These are phyloP conservation scores for Calonectris borealis DNA, from an alignment of 2,113 vertebrate species.

Conservation along the genomic window DNA sequence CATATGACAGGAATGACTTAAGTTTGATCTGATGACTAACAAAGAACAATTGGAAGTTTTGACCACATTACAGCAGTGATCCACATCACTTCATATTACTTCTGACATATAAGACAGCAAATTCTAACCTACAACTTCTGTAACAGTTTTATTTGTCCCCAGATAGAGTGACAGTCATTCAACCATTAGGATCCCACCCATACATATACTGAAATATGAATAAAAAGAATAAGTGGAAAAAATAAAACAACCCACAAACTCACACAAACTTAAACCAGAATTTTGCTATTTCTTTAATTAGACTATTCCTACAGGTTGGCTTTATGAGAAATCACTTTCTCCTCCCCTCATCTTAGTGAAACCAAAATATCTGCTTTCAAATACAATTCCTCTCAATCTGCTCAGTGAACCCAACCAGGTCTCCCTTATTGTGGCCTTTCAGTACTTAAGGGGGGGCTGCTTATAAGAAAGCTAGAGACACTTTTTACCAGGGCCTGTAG, in stretches of 20 bases:
- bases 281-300: background rate
- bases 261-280: background rate
- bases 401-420: background rate
- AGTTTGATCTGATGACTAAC: background rate
- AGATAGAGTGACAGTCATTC: background rate
- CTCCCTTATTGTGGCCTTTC: background rate
- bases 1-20: background rate
- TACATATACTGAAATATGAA: background rate
- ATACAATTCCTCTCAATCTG: background rate
- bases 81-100: background rate
- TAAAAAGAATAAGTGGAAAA: background rate
- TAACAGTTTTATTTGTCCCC: background rate
- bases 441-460: background rate
- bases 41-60: background rate
- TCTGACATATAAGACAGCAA: background rate
- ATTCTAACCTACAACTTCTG: background rate
- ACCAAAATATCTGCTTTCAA: background rate
- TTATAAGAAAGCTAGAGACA: background rate
- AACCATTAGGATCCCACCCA: background rate
- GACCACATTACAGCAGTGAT: background rate
- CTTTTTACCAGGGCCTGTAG: background rate
- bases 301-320: background rate
- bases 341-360: background rate
- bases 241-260: rapidly evolving
- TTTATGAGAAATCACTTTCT: background rate